phyloP scores from a whole-genome alignment of 2,888 invertebrate species.

The Phlogophora meticulosa region DNA sequence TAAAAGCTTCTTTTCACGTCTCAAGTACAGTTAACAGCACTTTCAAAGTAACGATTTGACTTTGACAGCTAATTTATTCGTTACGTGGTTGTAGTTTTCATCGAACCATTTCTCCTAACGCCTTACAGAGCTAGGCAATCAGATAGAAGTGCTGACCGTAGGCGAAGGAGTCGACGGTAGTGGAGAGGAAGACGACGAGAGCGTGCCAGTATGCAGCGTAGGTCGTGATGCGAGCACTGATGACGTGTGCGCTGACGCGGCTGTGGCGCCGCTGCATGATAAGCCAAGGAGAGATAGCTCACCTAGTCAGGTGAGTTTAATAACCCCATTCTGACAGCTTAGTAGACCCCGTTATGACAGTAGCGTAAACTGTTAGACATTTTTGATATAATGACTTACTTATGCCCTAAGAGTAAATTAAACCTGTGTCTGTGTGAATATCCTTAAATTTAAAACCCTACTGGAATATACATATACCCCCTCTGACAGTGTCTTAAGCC shows the following conservation, averaged over 20 bases:
- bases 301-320: slow-evolving; percentile 80
- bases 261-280: slow-evolving; percentile 84
- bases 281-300: slow-evolving; percentile 75
- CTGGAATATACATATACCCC: not conserved
- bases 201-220: slow-evolving; percentile 85
- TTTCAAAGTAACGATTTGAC: not conserved
- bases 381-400: not conserved
- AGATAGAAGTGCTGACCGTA: slow-evolving; percentile 88
- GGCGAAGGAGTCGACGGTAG: slow-evolving; percentile 83
- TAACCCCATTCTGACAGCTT: too few species aligned
- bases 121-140: slow-evolving; percentile 87
- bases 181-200: slow-evolving; percentile 86
- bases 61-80: slow-evolving; percentile 1
- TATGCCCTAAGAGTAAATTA: not conserved
- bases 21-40: slow-evolving; percentile 1
- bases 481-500: not conserved
- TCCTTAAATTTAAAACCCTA: not conserved
- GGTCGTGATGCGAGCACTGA: slow-evolving; percentile 86
- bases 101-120: slow-evolving; percentile 4
- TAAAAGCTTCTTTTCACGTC: slow-evolving; percentile 2
- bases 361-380: not conserved
- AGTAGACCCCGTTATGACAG: not conserved
- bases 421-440: too few species aligned
- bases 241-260: slow-evolving; percentile 87
- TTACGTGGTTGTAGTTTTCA: not conserved